Conservation (phyloP, 1,140 invertebrate species). For the Sipha flava region DNA sequence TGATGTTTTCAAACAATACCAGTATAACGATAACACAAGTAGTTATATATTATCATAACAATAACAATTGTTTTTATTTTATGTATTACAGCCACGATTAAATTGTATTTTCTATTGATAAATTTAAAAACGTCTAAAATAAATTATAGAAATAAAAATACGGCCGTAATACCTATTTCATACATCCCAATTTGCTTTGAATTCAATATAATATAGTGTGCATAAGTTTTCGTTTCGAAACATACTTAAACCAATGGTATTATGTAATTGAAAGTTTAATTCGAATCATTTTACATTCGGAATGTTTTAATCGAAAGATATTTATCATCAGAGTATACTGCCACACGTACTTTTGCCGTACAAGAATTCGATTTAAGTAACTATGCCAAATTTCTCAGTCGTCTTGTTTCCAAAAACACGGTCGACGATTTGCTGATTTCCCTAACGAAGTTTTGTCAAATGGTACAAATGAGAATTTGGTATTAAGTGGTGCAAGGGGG, state of each 20-base stretch:
- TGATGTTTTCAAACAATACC: not conserved
- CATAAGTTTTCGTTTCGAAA: not conserved
- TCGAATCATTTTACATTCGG: not conserved
- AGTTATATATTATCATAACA: too few species aligned
- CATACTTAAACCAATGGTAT: not conserved
- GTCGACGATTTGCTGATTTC: conserved; percentile 20
- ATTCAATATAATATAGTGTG: not conserved
- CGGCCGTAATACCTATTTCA: too few species aligned
- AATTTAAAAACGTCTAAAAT: too few species aligned
- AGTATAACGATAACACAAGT: too few species aligned
- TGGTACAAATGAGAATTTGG: not conserved
- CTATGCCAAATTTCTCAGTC: not conserved
- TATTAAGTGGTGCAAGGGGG: too few species aligned
- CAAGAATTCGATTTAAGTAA: not conserved
- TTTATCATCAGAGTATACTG: not conserved
- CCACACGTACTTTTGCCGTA: too few species aligned
- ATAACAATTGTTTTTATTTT: too few species aligned
- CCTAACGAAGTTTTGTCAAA: conserved; percentile 19
- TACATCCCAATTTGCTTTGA: too few species aligned
- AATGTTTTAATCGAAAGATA: not conserved
- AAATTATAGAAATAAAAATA: too few species aligned
- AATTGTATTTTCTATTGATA: too few species aligned
- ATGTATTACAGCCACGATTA: too few species aligned
- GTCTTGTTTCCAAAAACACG: not conserved
- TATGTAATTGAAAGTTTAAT: not conserved